Evolutionary conservation across 1,140 invertebrate species (phyloP).

Genomic region (Holcopasites calliopsidis): DNA sequence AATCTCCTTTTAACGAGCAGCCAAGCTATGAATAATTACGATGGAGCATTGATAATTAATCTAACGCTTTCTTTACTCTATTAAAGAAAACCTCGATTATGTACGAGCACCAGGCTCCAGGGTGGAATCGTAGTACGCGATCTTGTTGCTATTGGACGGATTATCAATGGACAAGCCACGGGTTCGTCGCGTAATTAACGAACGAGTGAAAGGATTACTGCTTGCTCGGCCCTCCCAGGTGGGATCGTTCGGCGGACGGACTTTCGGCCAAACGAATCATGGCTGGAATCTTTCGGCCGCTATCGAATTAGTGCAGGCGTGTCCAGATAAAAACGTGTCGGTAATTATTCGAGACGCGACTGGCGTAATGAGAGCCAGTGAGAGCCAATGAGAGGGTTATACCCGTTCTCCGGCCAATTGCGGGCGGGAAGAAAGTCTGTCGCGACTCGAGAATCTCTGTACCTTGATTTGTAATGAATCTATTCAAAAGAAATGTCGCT

Average conservation of each 20-base stretch:
- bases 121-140: conserved; percentile 34
- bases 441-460: no score
- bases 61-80: conserved; percentile 13
- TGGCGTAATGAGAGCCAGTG: background rate
- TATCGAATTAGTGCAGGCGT: conserved; percentile 33
- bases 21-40: conserved; percentile 64
- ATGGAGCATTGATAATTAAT: conserved; percentile 67
- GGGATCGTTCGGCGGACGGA: background rate
- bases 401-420: no score
- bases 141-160: conserved; percentile 58
- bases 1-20: conserved; percentile 57
- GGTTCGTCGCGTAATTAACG: conserved; percentile 24
- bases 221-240: conserved; percentile 11
- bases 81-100: conserved; percentile 42
- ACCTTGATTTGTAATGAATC: no score
- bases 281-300: conserved; percentile 12
- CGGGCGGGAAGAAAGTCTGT: no score
- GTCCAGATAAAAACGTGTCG: conserved; percentile 39
- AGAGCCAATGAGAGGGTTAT: conserved; percentile 1
- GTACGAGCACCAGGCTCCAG: conserved; percentile 35
- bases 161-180: conserved; percentile 39
- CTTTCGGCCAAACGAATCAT: background rate
- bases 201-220: background rate
- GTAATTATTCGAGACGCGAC: conserved; percentile 5
- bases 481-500: no score